These are phyloP conservation scores for Orius insidiosus DNA, from an alignment of 1,140 invertebrate genomes.

Conservation along the genomic window DNA sequence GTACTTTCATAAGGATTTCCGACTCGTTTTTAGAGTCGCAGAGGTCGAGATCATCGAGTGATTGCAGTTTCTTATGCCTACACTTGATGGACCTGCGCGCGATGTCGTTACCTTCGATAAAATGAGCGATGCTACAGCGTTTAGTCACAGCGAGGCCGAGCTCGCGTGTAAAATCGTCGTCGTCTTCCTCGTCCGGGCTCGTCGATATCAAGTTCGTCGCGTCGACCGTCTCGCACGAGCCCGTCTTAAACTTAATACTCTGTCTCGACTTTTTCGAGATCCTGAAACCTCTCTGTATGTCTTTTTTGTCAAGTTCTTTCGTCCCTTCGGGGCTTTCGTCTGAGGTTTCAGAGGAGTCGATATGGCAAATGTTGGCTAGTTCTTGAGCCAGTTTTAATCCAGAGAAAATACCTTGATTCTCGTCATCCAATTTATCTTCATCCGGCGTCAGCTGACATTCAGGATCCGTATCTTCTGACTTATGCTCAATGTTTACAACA, in stretches of 20 bases:
- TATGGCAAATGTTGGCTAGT: conserved; percentile 42
- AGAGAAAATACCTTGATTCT: conserved; percentile 16
- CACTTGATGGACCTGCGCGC: conserved; percentile 42
- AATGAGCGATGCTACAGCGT: conserved; percentile 31
- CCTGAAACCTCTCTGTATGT: conserved; percentile 8
- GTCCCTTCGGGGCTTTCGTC: conserved; percentile 28
- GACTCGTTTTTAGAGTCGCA: conserved; percentile 5
- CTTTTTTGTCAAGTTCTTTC: conserved; percentile 11
- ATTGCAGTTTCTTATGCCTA: conserved; percentile 22
- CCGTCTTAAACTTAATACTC: conserved; percentile 13
- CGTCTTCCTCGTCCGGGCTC: conserved; percentile 22
- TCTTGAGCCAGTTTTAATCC: conserved; percentile 20
- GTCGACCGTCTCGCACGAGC: conserved; percentile 17
- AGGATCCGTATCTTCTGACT: background rate
- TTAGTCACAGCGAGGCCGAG: conserved; percentile 13
- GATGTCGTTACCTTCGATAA: conserved; percentile 63
- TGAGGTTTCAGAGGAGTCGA: conserved; percentile 62
- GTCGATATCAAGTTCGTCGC: conserved; percentile 22
- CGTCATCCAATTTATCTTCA: conserved; percentile 5
- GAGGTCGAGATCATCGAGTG: conserved; percentile 14
- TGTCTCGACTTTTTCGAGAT: conserved; percentile 9
- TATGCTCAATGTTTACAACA: background rate
- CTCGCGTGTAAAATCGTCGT: conserved; percentile 20
- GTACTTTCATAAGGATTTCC: conserved; percentile 5
- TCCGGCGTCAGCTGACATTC: background rate